Percentiles rank a stretch among this genome's conserved stretches.
Evolutionary conservation across 2,888 invertebrate species (phyloP).

Genomic region (Aleiodes testaceus): DNA sequence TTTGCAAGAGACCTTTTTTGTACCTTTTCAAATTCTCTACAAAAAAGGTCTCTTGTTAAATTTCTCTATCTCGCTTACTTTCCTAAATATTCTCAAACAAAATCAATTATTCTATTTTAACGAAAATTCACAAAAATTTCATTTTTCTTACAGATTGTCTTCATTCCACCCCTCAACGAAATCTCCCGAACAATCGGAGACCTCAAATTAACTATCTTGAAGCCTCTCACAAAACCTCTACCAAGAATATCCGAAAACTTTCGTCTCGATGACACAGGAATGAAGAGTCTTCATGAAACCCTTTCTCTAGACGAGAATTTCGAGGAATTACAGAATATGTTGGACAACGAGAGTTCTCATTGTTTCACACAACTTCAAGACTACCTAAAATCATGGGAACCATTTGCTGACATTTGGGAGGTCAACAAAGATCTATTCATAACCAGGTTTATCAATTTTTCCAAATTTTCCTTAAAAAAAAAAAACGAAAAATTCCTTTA

Average conservation of each 20-base stretch:
- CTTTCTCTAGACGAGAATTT: not conserved
- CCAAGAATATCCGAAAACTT: not conserved
- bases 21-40: no score
- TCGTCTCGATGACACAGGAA: not conserved
- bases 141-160: conserved; percentile 3
- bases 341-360: conserved; percentile 1
- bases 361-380: conserved; percentile 5
- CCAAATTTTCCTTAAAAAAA: no score
- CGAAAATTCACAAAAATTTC: no score
- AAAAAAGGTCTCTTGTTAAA: no score
- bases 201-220: not conserved
- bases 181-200: not conserved
- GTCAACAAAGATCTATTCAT: conserved; percentile 24
- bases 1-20: no score
- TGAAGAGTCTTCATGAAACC: conserved; percentile 1
- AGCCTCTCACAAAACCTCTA: not conserved
- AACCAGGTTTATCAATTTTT: not conserved
- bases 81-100: no score
- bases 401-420: conserved; percentile 20
- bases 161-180: not conserved
- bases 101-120: no score
- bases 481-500: no score
- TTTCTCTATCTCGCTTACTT: no score
- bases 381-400: conserved; percentile 18
- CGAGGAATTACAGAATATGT: not conserved